Percentiles rank a stretch among this genome's conserved stretches.
phyloP scores from a whole-genome alignment of 1,140 invertebrate genomes.

The Pollicipes pollicipes region DNA sequence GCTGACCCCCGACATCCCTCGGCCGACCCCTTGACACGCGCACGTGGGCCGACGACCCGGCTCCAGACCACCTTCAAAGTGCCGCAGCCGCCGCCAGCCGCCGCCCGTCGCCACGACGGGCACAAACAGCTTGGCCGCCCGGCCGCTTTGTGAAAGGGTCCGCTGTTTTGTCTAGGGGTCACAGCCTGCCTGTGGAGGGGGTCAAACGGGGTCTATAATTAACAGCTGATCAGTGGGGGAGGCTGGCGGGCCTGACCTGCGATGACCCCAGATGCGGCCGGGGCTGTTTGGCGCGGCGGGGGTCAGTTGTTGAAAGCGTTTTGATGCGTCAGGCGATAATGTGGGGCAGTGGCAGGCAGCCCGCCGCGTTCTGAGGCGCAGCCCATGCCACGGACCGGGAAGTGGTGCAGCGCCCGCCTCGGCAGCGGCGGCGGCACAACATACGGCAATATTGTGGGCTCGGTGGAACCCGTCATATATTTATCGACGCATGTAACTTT shows the following conservation, averaged over 20 bases:
- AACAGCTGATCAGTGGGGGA: not conserved
- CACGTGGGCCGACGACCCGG: not conserved
- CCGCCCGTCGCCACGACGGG: too few relatives aligned
- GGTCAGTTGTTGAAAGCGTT: not conserved
- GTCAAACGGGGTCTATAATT: not conserved
- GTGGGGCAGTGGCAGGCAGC: too few relatives aligned
- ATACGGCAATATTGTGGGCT: too few relatives aligned
- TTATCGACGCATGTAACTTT: too few relatives aligned
- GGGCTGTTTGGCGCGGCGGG: too few relatives aligned
- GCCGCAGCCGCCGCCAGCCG: not conserved
- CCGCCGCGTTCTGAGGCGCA: too few relatives aligned
- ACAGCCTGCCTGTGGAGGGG: not conserved
- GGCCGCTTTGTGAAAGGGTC: not conserved
- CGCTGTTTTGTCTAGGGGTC: not conserved
- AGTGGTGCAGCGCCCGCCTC: too few relatives aligned
- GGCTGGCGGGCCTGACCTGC: not conserved
- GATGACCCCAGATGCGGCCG: not conserved
- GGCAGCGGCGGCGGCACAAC: too few relatives aligned
- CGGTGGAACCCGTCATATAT: too few relatives aligned
- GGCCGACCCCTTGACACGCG: not conserved
- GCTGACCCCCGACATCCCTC: not conserved
- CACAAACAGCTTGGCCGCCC: too few relatives aligned
- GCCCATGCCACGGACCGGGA: too few relatives aligned
- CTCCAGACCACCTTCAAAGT: not conserved
- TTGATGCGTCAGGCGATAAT: not conserved